phyloP scores from a whole-genome alignment of 2,797 vertebrate species.

The Bryconaethiops microstoma region DNA sequence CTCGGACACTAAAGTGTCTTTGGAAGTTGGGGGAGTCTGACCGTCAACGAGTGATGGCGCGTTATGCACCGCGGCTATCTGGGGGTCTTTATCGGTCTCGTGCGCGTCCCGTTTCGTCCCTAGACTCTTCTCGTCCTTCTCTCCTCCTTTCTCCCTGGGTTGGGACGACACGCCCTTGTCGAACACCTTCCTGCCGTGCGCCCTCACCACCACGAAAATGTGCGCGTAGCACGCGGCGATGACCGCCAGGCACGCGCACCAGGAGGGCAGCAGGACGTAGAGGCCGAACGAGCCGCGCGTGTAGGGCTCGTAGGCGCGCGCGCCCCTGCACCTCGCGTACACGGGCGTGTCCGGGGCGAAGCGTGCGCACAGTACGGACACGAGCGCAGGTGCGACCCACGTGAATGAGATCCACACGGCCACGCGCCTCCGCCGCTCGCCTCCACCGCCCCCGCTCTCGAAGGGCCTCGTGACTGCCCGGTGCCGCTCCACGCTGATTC shows the following conservation, averaged over 20 bases:
- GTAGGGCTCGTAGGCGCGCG: constrained; percentile 7
- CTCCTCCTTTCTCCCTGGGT: constrained; percentile 40
- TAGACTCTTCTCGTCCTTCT: constrained; percentile 18
- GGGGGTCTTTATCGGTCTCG: not conserved
- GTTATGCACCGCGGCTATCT: constrained; percentile 27
- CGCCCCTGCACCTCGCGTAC: constrained; percentile 68
- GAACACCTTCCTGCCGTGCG: constrained; percentile 78
- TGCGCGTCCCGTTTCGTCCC: constrained; percentile 11
- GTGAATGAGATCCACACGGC: constrained; percentile 68
- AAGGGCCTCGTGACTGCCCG: constrained; percentile 79
- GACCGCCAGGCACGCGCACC: constrained; percentile 71
- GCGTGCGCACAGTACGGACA: constrained; percentile 65
- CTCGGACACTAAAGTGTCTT: constrained; percentile 15
- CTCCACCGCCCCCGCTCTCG: constrained; percentile 50
- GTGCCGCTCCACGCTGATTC: constrained; percentile 78
- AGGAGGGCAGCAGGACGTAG: constrained; percentile 77
- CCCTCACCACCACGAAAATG: constrained; percentile 73
- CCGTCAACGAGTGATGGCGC: not conserved
- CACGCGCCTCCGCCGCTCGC: constrained; percentile 66
- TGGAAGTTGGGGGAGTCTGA: constrained; percentile 13
- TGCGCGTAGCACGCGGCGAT: constrained; percentile 74
- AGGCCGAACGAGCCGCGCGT: constrained; percentile 75
- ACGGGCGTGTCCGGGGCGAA: constrained; percentile 74
- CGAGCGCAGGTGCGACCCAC: constrained; percentile 69
- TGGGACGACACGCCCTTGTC: constrained; percentile 67